Base-by-base conservation (phyloP, 2,113 vertebrate species). In the Gobio gobio region DNA sequence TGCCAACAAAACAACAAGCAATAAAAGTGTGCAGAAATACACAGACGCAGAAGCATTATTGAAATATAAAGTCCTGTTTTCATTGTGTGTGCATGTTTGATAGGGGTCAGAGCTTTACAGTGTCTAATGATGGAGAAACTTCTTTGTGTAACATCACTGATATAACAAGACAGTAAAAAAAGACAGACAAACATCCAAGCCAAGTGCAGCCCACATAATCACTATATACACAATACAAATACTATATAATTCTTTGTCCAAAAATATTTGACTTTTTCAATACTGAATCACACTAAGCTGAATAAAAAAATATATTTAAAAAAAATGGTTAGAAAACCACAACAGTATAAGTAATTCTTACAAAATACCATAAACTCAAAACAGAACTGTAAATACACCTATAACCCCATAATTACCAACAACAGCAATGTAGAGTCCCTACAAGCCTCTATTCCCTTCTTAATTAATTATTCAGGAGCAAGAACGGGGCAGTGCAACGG, bases 41-140 rank as follows among this genome's bases (percentile, higher is more conserved):
- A 26, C 54, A 59, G 43, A 87, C 77, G 40, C 75, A 47, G 76
- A 78, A 58, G n/a, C 77, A 76, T n/a, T 47, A 16, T 22, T 72
- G 40, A 86, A 83, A 78, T 72, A 64, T 47, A 74, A 54, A 77
- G 84, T 86, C 14, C 40, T 24, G 5, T 74, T 43, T 43, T 47
- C 43, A 26, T 49, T 49, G 72, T 74, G 43, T 47, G 43, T 24
- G 43, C 43, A 47, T 74, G 72, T 49, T 74, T 74, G 12, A 49
- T 47, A 49, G 70, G 12, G 70, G 43, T 74, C 40, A 49, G 43
- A n/a, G 43, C 72, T 74, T 74, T 74, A 49, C 0, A 2, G 22
- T 47, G n/a, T 74, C 43, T 47, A 47, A 13, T 73, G 68, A 73
- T 45, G 68, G 68, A 45, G 68, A 73, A n/a, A 73, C 20, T 10